A percentile compares a stretch with the other conserved stretches of the same genome.
Evolutionary conservation across 2,888 invertebrate species (phyloP).

Genomic region (Labia minor): DNA sequence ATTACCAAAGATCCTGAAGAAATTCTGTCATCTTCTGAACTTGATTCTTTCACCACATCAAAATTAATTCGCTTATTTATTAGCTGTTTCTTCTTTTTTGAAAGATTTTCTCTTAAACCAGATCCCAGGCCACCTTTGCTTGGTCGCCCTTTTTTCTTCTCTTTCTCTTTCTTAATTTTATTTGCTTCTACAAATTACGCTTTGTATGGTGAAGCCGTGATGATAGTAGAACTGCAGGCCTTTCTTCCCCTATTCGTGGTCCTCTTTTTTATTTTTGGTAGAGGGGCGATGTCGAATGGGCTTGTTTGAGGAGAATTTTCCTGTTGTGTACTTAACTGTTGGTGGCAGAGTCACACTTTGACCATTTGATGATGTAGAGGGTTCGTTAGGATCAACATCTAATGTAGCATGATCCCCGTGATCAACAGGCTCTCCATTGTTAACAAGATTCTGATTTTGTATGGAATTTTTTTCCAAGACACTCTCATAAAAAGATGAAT

Average conservation of each 20-base stretch:
- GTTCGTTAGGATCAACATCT: slow-evolving; percentile 20
- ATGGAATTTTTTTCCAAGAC: slow-evolving; percentile 18
- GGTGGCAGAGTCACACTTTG: slow-evolving; percentile 19
- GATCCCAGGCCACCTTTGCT: too few species aligned
- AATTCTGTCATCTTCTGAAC: too few species aligned
- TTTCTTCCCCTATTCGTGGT: slow-evolving; percentile 17
- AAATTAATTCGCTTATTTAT: too few species aligned
- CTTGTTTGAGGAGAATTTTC: slow-evolving; percentile 15
- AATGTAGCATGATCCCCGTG: too few species aligned
- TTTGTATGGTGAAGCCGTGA: too few species aligned
- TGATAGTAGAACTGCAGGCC: slow-evolving; percentile 19
- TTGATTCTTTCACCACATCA: too few species aligned
- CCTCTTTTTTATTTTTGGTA: slow-evolving; percentile 15
- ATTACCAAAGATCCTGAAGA: too few species aligned
- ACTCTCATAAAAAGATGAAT: slow-evolving; percentile 20
- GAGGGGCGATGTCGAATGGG: slow-evolving; percentile 14
- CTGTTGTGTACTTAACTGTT: slow-evolving; percentile 14
- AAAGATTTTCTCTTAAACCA: too few species aligned
- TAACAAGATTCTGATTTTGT: slow-evolving; percentile 19
- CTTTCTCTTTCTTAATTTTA: too few species aligned
- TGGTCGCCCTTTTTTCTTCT: too few species aligned
- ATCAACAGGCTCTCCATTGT: slow-evolving; percentile 16
- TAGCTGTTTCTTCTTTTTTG: too few species aligned
- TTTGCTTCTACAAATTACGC: too few species aligned
- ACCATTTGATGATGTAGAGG: slow-evolving; percentile 21